phyloP scores from a whole-genome alignment of 2,113 vertebrate genomes.

The Tragulus kanchil region DNA sequence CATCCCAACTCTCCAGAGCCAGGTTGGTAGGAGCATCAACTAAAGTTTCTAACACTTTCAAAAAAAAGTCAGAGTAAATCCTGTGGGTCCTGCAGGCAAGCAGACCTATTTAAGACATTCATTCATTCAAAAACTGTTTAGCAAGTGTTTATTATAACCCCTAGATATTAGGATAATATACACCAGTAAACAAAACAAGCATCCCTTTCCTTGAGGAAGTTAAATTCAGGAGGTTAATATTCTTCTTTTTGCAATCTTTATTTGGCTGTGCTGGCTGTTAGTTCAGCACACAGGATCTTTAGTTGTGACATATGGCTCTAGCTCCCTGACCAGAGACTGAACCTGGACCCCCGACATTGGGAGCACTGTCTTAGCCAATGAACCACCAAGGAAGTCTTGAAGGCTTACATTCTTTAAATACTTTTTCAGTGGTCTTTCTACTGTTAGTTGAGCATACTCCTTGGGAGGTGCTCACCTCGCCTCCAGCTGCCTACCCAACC shows the following conservation, averaged over 20 bases:
- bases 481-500: neutral
- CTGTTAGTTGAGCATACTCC: neutral
- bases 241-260: too few species aligned
- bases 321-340: neutral
- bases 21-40: neutral
- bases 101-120: neutral
- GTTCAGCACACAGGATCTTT: too few species aligned
- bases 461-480: neutral
- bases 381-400: neutral
- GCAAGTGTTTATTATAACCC: neutral
- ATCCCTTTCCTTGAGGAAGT: neutral
- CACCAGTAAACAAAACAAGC: constrained; percentile 22
- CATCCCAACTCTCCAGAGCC: neutral
- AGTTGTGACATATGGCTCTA: neutral
- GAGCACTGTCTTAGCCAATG: neutral
- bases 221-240: neutral
- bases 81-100: neutral
- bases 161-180: neutral
- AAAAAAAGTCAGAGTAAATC: neutral
- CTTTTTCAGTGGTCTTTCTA: constrained; percentile 13
- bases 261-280: too few species aligned
- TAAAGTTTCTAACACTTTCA: neutral
- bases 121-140: constrained; percentile 7
- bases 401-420: neutral
- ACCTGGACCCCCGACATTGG: neutral